Evolutionary conservation across 2,797 vertebrate genomes (phyloP), one percentile per base, ranked within the genome.

Genomic region (Rhadinocentrus ornatus): DNA sequence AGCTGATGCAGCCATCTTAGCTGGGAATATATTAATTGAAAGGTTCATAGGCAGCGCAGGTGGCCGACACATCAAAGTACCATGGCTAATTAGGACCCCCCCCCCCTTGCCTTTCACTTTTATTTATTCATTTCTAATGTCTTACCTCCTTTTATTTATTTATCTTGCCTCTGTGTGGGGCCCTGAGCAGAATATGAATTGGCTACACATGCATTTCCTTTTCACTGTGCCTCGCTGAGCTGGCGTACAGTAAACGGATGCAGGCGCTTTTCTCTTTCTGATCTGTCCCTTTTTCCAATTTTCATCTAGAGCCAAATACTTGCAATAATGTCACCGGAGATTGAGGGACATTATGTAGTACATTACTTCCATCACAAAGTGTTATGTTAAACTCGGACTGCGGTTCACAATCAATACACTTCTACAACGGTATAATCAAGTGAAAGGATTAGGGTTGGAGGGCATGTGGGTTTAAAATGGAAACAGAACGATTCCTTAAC

Each of bases 81-180:
- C 84, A 63, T 78, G 80, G 89, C 92, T 93, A 95, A 95, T 94
- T 94, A 94, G 91, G 69, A 84, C 75, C 84, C 82, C 89, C 63
- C 52, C 83, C 89, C 63, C 52, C 50, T 71, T 24, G 60, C 77
- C 78, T 76, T 83, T 86, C 77, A 82, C 77, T 86, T 89, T 90
- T 91, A 88, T 90, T 92, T 90, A 92, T 92, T 91, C 88, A 59
- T 76, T 91, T 91, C 89, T 89, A 80, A 89, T 84, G 81, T 85
- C 67, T 83, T 82, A 66, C 80, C 78, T 75, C 29, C 77, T 86
- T 90, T 88, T 80, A 87, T 91, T 86, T 88, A 91, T 90, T 84
- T 83, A 82, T 86, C 86, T 84, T 1, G 50, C 73, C 66, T 71
- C 71, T 59, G 73, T 60, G 37, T 70, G 70, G 66, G 41, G 65